Evolutionary conservation across 2,113 vertebrate species (phyloP), one percentile per base, ranked within the genome.

Genomic region (Chelonoidis abingdonii): DNA sequence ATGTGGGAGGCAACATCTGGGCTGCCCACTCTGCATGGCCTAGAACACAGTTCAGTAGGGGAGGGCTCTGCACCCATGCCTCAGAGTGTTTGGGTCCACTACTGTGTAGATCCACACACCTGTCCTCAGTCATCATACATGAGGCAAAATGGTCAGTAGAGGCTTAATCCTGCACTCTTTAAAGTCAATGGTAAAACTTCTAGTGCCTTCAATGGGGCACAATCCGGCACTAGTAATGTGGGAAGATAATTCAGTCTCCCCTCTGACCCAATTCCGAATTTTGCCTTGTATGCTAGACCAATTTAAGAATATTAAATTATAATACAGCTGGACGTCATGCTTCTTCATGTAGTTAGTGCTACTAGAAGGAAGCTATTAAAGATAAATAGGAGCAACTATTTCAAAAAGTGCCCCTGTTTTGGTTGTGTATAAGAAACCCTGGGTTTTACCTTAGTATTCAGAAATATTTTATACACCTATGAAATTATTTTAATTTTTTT

Each of bases 171-270:
- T 52, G 31, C 52, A 14, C 47, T 31, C 9, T 95, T 95, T 59
- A 11, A 80, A 54, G 92, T 52, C 44, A 54, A 38, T 92, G 52
- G 38, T 44, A 89, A 83, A 54, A 3, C 56, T 72, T 44, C 38
- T 44, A 8, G 72, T 44, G 59, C 50, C 54, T 4, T 78, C 25
- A 14, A 4, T 57, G 80, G 62, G 88, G n/a, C 2, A 49, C 1
- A 16, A 84, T 41, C 75, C 84, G 83, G 59, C 35, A 41, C 3
- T 10, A 50, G 3, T 24, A 78, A 47, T 8, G 11, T 16, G 50
- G 31, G 17, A 6, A 75, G 87, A 80, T 22, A 82, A 86, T 89
- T 79, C 52, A 0, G 0, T 88, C 19, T 31, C 0, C 0, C 10
- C 31, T 84, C 35, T 88, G 52, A 44, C 38, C 90, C 49, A 93